phyloP scores from a whole-genome alignment of 2,888 invertebrate species.

The Temnothorax unifasciatus region DNA sequence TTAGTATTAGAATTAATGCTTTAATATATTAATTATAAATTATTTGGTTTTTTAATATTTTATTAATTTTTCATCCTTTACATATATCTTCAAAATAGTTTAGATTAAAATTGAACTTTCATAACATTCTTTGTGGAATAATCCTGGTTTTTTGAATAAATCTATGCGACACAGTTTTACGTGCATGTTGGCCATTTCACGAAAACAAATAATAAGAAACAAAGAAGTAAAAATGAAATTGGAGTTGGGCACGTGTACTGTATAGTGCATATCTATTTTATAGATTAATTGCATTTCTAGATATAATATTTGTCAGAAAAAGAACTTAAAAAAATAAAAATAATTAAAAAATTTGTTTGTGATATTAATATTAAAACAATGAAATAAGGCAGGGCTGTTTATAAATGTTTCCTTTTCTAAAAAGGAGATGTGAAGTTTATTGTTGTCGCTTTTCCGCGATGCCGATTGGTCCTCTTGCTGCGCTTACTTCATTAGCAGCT shows the following conservation, averaged over 20 bases:
- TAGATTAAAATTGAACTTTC: conserved; percentile 58
- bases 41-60: neutral
- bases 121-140: conserved; percentile 50
- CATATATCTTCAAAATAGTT: conserved; percentile 58
- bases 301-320: neutral
- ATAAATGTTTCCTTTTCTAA: neutral
- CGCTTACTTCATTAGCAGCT: too few species aligned
- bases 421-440: too few species aligned
- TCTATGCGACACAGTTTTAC: conserved; percentile 62
- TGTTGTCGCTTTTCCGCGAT: too few species aligned
- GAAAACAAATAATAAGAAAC: conserved; percentile 52
- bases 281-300: conserved; percentile 62
- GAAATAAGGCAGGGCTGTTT: neutral
- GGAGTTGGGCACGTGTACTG: conserved; percentile 59
- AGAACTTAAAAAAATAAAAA: neutral
- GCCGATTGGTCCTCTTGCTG: too few species aligned
- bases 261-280: conserved; percentile 64
- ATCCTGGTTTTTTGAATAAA: conserved; percentile 65
- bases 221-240: conserved; percentile 63
- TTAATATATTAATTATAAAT: conserved; percentile 15
- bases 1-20: neutral
- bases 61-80: neutral
- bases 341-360: neutral
- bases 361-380: conserved; percentile 1
- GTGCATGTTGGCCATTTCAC: conserved; percentile 56